A percentile compares a stretch with the other conserved stretches of the same genome.
phyloP scores from a whole-genome alignment of 2,113 vertebrate species.

The Ceyx margarethae region DNA sequence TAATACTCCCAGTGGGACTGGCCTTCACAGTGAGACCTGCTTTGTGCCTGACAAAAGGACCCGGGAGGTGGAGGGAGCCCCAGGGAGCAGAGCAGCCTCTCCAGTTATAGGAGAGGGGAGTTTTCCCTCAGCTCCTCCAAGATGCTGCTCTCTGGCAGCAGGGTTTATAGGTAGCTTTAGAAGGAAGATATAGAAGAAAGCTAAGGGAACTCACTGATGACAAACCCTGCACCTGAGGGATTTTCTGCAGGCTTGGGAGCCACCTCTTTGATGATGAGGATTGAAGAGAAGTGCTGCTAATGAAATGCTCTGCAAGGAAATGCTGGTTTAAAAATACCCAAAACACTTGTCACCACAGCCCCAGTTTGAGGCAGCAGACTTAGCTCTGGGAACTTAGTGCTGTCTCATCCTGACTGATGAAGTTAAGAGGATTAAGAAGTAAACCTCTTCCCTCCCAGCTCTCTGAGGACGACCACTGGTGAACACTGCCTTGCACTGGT shows the following conservation, averaged over 20 bases:
- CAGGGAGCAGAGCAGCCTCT: neutral
- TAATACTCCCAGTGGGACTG: neutral
- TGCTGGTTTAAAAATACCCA: neutral
- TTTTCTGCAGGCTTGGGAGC: neutral
- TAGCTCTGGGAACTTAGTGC: neutral
- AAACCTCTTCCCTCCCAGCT: neutral
- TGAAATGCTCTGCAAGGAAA: neutral
- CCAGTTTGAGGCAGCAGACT: neutral
- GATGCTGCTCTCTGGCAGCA: neutral
- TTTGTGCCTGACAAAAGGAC: neutral
- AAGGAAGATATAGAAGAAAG: neutral
- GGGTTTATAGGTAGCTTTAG: neutral
- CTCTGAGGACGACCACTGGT: neutral
- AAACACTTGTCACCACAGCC: neutral
- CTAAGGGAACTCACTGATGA: neutral
- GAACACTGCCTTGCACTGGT: neutral
- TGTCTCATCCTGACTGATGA: neutral
- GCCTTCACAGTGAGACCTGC: neutral
- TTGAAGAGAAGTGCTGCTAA: neutral
- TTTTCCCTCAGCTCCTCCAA: neutral
- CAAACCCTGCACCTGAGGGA: neutral
- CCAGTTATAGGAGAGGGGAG: fast-evolving
- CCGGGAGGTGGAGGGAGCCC: neutral
- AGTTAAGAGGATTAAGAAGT: neutral
- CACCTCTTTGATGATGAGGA: neutral